Conservation (phyloP, 2,888 invertebrate species). For the Apamea epomidion region DNA sequence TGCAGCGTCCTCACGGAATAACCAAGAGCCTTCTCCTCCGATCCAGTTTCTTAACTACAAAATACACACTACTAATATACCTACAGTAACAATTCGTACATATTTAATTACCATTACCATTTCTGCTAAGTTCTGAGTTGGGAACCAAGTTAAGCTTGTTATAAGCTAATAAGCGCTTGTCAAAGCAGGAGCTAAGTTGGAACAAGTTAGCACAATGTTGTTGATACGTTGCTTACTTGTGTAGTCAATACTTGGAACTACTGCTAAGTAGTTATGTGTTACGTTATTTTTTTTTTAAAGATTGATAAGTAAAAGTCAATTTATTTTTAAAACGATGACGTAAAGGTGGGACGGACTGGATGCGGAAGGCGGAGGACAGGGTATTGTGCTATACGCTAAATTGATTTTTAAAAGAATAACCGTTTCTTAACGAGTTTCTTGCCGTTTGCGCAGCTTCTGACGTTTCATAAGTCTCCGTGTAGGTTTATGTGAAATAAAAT, state of each 20-base stretch:
- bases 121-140: conserved; percentile 37
- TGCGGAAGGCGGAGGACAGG: too few species aligned
- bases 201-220: conserved; percentile 27
- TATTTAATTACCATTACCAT: conserved; percentile 44
- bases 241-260: conserved; percentile 19
- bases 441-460: too few species aligned
- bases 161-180: conserved; percentile 52
- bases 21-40: neutral
- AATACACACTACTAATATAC: neutral
- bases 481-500: too few species aligned
- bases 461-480: too few species aligned
- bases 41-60: neutral
- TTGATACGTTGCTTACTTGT: conserved; percentile 19
- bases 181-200: conserved; percentile 29
- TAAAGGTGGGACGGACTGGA: too few species aligned
- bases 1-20: too few species aligned
- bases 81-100: conserved; percentile 18
- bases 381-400: too few species aligned
- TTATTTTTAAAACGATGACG: too few species aligned
- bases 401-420: too few species aligned
- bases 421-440: too few species aligned
- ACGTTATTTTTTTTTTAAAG: too few species aligned
- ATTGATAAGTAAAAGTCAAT: too few species aligned
- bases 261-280: neutral
- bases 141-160: conserved; percentile 36